phyloP scores from a whole-genome alignment of 2,113 vertebrate genomes.

The Pristiophorus japonicus region DNA sequence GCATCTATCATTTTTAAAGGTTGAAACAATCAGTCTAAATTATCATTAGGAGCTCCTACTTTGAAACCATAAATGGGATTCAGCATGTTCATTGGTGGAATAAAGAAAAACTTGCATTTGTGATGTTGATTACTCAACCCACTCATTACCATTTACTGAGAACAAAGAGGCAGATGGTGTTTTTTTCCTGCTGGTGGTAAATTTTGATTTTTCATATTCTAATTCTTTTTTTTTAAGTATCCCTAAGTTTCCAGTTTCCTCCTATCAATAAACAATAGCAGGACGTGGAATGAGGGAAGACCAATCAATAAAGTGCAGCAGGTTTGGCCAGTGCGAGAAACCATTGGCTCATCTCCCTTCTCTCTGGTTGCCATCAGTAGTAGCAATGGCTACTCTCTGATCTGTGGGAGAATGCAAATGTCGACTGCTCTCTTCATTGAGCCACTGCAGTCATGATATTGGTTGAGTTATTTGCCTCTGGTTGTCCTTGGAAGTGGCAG shows the following conservation, averaged over 20 bases:
- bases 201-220: not conserved
- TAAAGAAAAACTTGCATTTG: constrained; percentile 16
- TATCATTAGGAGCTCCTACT: not conserved
- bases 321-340: not conserved
- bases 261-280: too few species aligned
- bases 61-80: not conserved
- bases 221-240: not conserved
- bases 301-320: not conserved
- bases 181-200: not conserved
- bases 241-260: not conserved
- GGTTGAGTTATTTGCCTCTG: not conserved
- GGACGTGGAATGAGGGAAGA: not conserved
- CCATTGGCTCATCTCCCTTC: not conserved
- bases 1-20: too few species aligned
- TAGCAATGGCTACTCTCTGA: not conserved
- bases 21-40: too few species aligned
- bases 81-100: not conserved
- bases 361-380: not conserved
- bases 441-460: not conserved
- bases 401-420: not conserved
- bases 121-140: constrained; percentile 12
- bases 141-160: not conserved
- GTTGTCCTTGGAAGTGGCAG: not conserved
- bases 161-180: constrained; percentile 10
- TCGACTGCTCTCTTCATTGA: not conserved